Conservation (phyloP, 2,888 invertebrate species). For the Agrenia bidenticulata region DNA sequence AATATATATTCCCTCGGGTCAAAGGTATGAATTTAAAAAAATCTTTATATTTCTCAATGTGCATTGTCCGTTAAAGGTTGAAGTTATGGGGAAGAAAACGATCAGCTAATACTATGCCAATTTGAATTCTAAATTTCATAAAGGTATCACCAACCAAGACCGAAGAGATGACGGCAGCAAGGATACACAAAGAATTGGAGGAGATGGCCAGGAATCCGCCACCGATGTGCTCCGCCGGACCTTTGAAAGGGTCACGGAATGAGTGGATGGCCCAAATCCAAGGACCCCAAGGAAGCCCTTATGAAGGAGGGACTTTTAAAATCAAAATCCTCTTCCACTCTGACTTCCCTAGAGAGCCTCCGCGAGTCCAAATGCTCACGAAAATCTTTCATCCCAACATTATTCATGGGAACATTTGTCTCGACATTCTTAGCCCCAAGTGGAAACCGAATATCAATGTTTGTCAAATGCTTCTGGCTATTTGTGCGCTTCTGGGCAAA, state of each 20-base stretch:
- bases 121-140: too few relatives aligned
- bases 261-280: slow-evolving; percentile 5
- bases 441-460: slow-evolving; percentile 13
- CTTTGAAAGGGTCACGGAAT: not conserved
- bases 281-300: slow-evolving; percentile 9
- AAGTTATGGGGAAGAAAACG: too few relatives aligned
- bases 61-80: too few relatives aligned
- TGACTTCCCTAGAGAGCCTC: slow-evolving; percentile 9
- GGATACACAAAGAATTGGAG: slow-evolving; percentile 7
- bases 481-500: not conserved
- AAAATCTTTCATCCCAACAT: slow-evolving; percentile 14
- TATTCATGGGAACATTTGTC: slow-evolving; percentile 13
- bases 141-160: too few relatives aligned
- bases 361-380: not conserved
- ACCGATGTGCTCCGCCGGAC: not conserved
- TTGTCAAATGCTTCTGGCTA: not conserved
- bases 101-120: too few relatives aligned
- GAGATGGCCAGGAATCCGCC: slow-evolving; percentile 7
- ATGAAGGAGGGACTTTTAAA: slow-evolving; percentile 15
- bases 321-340: not conserved
- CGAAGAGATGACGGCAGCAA: too few relatives aligned
- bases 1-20: too few relatives aligned
- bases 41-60: too few relatives aligned
- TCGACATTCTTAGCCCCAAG: slow-evolving; percentile 7
- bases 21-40: too few relatives aligned